Evolutionary conservation across 2,113 vertebrate species (phyloP).

Genomic region (Lagenorhynchus albirostris): DNA sequence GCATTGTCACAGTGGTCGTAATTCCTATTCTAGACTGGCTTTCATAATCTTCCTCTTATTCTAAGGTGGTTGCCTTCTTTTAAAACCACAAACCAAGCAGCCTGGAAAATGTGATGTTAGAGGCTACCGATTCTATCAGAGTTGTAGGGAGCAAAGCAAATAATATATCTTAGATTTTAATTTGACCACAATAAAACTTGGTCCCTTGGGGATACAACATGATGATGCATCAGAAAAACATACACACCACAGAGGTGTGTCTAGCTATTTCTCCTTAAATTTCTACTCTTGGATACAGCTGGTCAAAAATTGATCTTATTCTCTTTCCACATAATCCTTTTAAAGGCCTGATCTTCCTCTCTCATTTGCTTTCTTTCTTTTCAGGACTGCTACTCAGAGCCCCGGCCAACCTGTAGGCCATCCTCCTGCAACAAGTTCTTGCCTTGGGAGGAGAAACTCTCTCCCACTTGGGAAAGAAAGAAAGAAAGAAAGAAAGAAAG

Average conservation of each 20-base stretch:
- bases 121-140: background rate
- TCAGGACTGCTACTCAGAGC: background rate
- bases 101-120: background rate
- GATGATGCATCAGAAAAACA: background rate
- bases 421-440: background rate
- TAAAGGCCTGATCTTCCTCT: background rate
- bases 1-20: background rate
- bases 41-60: background rate
- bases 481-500: rapidly evolving
- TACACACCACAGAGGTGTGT: background rate
- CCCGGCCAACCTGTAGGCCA: background rate
- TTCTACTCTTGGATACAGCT: background rate
- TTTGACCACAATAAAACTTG: background rate
- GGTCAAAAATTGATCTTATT: background rate
- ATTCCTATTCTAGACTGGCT: background rate
- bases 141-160: background rate
- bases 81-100: background rate
- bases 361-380: background rate
- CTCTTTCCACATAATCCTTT: background rate
- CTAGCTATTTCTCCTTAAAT: background rate
- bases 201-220: background rate
- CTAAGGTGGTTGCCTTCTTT: background rate
- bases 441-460: background rate
- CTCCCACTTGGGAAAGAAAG: background rate
- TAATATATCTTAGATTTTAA: background rate